Percentiles rank a stretch among this genome's conserved stretches.
Conservation (phyloP, 2,888 invertebrate genomes). For the Nysson spinosus region DNA sequence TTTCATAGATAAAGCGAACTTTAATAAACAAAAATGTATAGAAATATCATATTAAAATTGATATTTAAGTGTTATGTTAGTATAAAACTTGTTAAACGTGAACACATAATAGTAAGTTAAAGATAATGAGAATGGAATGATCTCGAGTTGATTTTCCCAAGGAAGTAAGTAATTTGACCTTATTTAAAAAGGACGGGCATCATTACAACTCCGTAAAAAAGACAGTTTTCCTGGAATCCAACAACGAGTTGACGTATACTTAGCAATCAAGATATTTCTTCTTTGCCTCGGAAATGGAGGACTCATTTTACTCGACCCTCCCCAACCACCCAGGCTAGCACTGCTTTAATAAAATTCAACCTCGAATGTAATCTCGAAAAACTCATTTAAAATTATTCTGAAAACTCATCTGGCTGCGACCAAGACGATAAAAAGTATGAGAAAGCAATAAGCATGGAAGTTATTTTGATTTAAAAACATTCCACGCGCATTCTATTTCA, state of each 20-base stretch:
- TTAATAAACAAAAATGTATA: too few relatives aligned
- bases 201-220: not conserved
- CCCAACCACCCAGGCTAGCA: conserved; percentile 2
- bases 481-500: not conserved
- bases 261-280: not conserved
- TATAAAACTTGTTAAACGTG: too few relatives aligned
- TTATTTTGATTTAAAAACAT: too few relatives aligned
- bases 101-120: too few relatives aligned
- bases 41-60: too few relatives aligned
- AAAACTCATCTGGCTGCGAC: conserved; percentile 40
- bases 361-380: conserved; percentile 43
- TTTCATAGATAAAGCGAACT: too few relatives aligned
- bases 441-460: conserved; percentile 4
- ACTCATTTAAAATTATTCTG: conserved; percentile 25
- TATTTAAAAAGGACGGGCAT: not conserved
- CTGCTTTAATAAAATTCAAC: conserved; percentile 47
- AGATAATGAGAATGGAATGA: not conserved
- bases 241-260: not conserved
- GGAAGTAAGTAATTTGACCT: not conserved
- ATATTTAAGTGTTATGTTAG: too few relatives aligned
- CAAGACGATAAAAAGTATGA: conserved; percentile 1
- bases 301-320: conserved; percentile 18
- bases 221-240: not conserved
- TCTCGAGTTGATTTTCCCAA: not conserved
- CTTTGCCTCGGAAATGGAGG: conserved; percentile 34